Percentiles rank a stretch among this genome's conserved stretches.
Evolutionary conservation across 2,888 invertebrate genomes (phyloP).

Genomic region (Strigamia crassipes): DNA sequence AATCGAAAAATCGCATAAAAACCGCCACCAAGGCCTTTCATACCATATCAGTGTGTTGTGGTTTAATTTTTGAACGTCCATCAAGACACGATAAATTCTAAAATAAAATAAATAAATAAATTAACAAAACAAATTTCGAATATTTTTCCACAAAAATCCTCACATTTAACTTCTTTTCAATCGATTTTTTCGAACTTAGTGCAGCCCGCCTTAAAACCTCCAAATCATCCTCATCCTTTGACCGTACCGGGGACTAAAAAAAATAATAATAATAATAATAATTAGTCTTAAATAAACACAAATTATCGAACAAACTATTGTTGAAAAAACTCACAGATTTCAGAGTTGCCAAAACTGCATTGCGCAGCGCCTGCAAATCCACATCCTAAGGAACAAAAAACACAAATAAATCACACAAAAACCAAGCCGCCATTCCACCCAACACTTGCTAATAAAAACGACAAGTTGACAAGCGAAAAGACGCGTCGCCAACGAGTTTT

Average conservation of each 20-base stretch:
- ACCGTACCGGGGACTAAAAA: neutral
- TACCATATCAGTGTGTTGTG: neutral
- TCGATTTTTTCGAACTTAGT: conserved; percentile 39
- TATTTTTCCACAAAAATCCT: neutral
- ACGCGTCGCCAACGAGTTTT: too few relatives aligned
- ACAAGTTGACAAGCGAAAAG: too few relatives aligned
- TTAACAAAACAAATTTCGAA: neutral
- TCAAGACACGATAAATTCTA: neutral
- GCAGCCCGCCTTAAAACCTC: conserved; percentile 47
- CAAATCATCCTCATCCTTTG: conserved; percentile 44
- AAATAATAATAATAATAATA: too few relatives aligned
- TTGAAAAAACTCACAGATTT: conserved; percentile 46
- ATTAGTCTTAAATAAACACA: neutral
- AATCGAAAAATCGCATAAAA: too few relatives aligned
- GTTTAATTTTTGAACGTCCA: conserved; percentile 6
- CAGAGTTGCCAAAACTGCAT: conserved; percentile 46
- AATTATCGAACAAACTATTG: neutral
- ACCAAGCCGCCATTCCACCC: too few relatives aligned
- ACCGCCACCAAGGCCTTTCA: neutral
- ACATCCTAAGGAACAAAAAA: conserved; percentile 36
- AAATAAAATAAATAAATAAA: neutral
- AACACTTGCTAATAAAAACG: too few relatives aligned
- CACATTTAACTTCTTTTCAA: neutral
- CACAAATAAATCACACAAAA: too few relatives aligned
- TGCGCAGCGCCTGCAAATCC: conserved; percentile 47